Conservation (phyloP, 92 coral and sea anemone species). For the Actinernus sp. region DNA sequence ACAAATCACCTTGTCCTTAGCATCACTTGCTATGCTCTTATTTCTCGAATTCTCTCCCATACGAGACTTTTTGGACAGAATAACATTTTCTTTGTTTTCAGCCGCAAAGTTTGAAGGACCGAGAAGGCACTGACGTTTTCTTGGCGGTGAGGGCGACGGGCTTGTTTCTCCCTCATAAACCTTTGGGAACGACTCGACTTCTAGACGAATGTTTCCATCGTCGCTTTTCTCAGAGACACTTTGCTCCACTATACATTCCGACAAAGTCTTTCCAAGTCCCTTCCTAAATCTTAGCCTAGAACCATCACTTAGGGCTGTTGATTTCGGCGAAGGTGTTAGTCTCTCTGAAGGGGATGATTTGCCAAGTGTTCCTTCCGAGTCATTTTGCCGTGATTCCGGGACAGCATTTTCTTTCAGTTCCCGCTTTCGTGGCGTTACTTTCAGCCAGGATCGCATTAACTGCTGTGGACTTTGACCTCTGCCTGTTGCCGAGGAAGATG, state of each 20-base stretch:
- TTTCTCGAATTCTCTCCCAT: too few relatives aligned
- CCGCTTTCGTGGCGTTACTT: constrained; percentile 24
- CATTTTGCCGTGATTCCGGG: too few relatives aligned
- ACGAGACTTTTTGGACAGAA: background rate
- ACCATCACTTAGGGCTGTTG: background rate
- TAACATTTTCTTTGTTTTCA: background rate
- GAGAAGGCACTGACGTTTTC: constrained; percentile 39
- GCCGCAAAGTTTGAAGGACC: constrained; percentile 7
- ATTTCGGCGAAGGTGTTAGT: background rate
- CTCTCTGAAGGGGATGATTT: too few relatives aligned
- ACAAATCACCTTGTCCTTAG: too few relatives aligned
- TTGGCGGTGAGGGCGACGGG: constrained; percentile 30
- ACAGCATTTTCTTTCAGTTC: constrained; percentile 27
- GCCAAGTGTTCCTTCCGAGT: too few relatives aligned
- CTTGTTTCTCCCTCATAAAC: background rate
- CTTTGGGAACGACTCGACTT: background rate
- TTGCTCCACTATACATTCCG: background rate
- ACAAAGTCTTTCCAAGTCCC: background rate
- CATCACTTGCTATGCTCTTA: too few relatives aligned
- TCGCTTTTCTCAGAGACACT: background rate
- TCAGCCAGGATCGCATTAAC: constrained; percentile 81
- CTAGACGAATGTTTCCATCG: background rate
- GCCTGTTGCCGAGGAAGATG: constrained; percentile 33
- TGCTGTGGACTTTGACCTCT: constrained; percentile 84
- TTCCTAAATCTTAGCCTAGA: background rate